phyloP scores from a whole-genome alignment of 2,113 vertebrate species.

The Hiodon tergisus region DNA sequence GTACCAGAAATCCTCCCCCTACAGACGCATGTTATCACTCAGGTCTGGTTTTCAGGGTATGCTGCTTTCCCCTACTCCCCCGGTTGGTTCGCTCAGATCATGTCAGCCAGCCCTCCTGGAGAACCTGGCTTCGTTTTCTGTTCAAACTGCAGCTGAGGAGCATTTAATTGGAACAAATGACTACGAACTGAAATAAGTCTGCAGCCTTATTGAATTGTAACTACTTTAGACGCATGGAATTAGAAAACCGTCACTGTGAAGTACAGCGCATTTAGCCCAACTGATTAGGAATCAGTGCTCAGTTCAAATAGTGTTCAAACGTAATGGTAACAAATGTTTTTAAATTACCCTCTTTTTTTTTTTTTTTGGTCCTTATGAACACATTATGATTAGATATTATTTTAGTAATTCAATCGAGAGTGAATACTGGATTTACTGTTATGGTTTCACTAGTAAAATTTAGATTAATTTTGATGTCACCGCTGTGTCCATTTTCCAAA shows the following conservation, averaged over 20 bases:
- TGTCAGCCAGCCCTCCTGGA: conserved; percentile 8
- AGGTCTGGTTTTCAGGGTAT: conserved; percentile 35
- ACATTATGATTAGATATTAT: background rate
- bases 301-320: conserved; percentile 9
- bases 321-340: background rate
- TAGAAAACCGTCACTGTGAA: conserved; percentile 8
- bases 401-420: too few species aligned
- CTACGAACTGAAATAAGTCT: conserved; percentile 13
- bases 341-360: background rate
- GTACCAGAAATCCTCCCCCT: conserved; percentile 39
- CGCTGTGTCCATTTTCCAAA: too few species aligned
- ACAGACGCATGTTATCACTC: conserved; percentile 49
- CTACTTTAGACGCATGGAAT: conserved; percentile 18
- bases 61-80: conserved; percentile 21
- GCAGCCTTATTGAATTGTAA: conserved; percentile 24
- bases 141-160: conserved; percentile 17
- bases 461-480: too few species aligned
- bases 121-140: background rate
- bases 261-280: conserved; percentile 11
- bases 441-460: too few species aligned
- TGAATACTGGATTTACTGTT: too few species aligned
- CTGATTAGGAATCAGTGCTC: conserved; percentile 3
- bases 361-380: background rate
- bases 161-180: conserved; percentile 30
- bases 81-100: conserved; percentile 6